Evolutionary conservation across 2,797 vertebrate species (phyloP), one percentile per base, ranked within the genome.

Genomic region (Australoheros facetus): DNA sequence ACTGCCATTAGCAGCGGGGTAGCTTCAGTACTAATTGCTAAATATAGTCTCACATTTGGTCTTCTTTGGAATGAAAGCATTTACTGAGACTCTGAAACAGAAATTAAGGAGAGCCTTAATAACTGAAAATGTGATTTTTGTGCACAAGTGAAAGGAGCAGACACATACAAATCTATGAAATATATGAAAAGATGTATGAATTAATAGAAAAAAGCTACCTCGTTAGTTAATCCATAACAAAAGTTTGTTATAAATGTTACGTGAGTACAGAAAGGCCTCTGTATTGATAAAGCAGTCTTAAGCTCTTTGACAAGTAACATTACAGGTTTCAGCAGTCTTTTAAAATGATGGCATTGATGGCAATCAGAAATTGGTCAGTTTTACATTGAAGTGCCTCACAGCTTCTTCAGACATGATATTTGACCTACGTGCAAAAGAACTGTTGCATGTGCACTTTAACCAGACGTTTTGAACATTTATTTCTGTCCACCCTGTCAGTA

Each of bases 41-140:
- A 83, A 60, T 59, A 45, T 30, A 72, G 30, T 45, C 21, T 71
- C 9, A 5, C 58, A 69, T 56, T 66, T 51, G 16, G 2, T 66
- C 66, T 45, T 76, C 45, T 83, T 81, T 62, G 54, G 77, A 77
- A 85, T 82, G 34, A 78, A 84, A 83, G 26, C 4, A 7, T 87
- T 81, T 78, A 42, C 16, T 70, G 3, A 82, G 37, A 21, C 56
- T 56, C 26, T 9, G 2, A 73, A 71, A 62, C 70, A 66, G 78
- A 72, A 77, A 34, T 58, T 4, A 83, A 82, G 56, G 1, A 77
- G 48, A 66, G 9, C 13, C 2, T 76, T 64, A 26, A 60, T 62
- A 80, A 59, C 34, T 37, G 45, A 30, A 28, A 30, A 69, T 30
- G 26, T 32, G 76, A 84, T 66, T 53, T 73, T 71, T 21, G 34